A percentile compares a stretch with the other conserved stretches of the same genome.
Conservation (phyloP, 2,888 invertebrate species). For the Lutraria lutraria region DNA sequence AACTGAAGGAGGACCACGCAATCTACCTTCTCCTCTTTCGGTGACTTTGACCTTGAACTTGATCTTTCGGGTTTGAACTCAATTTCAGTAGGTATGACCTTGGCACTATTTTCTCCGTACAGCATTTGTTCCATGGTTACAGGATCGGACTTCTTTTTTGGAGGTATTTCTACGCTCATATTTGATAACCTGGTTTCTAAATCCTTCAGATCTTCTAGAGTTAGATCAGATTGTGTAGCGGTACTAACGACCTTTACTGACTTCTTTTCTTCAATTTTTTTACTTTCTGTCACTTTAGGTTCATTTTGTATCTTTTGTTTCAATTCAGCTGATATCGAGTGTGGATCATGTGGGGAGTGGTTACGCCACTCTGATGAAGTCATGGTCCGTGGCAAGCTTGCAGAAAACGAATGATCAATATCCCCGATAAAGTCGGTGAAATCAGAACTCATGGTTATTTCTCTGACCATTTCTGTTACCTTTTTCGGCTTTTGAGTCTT, state of each 20-base stretch:
- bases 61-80: conserved; percentile 34
- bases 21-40: background rate
- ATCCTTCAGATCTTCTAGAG: background rate
- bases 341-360: conserved; percentile 50
- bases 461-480: background rate
- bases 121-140: conserved; percentile 64
- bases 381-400: conserved; percentile 57
- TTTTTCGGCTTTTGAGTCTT: background rate
- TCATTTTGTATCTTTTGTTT: background rate
- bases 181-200: conserved; percentile 30
- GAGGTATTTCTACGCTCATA: conserved; percentile 55
- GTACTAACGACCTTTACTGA: background rate
- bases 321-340: conserved; percentile 35
- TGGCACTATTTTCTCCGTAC: conserved; percentile 51
- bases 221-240: conserved; percentile 14
- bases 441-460: conserved; percentile 44
- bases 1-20: background rate
- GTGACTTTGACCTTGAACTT: conserved; percentile 12
- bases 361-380: conserved; percentile 63
- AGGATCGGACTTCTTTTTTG: conserved; percentile 60
- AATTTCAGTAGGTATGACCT: conserved; percentile 37
- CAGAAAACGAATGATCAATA: conserved; percentile 57
- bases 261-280: background rate
- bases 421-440: conserved; percentile 36
- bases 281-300: background rate